Evolutionary conservation across 30 jellyfish, hydroid and myxozoan genomes (phyloP).

Genomic region (Hydractinia echinata): DNA sequence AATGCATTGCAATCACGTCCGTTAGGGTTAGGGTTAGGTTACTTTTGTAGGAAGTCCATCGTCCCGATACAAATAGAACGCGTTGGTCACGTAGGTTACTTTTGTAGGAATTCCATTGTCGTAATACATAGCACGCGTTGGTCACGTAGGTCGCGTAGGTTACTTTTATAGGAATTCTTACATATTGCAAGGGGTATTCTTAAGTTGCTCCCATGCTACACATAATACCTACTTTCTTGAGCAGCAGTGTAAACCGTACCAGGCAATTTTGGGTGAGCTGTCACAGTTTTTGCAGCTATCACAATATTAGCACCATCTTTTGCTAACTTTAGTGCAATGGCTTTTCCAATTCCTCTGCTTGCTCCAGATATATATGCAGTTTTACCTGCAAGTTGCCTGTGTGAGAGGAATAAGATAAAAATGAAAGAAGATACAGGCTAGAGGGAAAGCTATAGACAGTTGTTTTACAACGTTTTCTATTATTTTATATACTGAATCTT

Average conservation of each 20-base stretch:
- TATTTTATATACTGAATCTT: not conserved
- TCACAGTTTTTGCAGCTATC: slow-evolving; percentile 96
- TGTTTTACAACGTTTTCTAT: not conserved
- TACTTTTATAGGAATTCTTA: no score
- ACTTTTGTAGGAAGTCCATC: no score
- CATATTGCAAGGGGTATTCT: no score
- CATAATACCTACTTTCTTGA: slow-evolving; percentile 55
- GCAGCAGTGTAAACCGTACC: slow-evolving; percentile 97
- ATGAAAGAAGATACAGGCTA: not conserved
- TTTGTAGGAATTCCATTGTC: no score
- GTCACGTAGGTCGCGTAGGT: no score
- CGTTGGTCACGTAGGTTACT: no score
- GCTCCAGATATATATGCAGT: slow-evolving; percentile 96
- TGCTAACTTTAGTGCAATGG: slow-evolving; percentile 94
- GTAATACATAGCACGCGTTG: no score
- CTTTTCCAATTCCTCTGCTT: slow-evolving; percentile 95
- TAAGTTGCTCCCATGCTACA: no score
- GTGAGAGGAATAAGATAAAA: not conserved
- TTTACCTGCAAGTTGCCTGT: slow-evolving; percentile 92
- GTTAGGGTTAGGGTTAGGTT: no score
- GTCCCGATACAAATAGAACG: no score
- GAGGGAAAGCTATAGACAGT: not conserved
- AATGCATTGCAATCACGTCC: no score
- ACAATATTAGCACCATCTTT: slow-evolving; percentile 96
- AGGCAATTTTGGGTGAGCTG: slow-evolving; percentile 88